Evolutionary conservation across 2,113 vertebrate genomes (phyloP), one percentile per base, ranked within the genome.

Genomic region (Erpornis zantholeuca): DNA sequence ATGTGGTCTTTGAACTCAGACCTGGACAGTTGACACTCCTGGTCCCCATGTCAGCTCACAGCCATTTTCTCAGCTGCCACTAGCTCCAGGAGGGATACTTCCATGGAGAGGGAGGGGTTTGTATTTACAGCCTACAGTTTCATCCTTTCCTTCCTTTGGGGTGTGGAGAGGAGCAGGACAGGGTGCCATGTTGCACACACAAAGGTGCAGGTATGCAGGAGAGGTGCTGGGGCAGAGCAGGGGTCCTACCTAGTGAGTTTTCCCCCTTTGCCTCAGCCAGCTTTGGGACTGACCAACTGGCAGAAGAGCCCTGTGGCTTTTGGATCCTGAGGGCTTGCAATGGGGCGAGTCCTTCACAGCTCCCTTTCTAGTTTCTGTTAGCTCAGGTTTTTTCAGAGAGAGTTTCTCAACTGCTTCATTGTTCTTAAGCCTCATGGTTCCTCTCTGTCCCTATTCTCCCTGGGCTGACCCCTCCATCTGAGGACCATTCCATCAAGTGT

Each of bases 1-100:
- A 31, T 71, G 52, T 3, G 22, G 91, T 96, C 83, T 90, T 90
- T 90, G 56, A 95, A 95, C 69, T 82, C 21, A 85, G 89, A 83
- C 71, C 91, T 91, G 60, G 82, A 75, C 33, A 63, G 42, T 2
- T 79, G 86, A n/a, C 44, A 88, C 28, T 45, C 52, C 42, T 60
- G 24, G 7, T 86, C 52, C 70, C 50, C 4, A 5, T 35, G 36
- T 77, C 60, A 61, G 78, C 61, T 95, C 53, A 42, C 66, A 81
- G 53, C 38, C 65, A 10, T 80, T 59, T 94, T 82, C 57, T 84
- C 44, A 56, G 65, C 71, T 56, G 38, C 72, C 76, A 29, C 42
- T 77, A 72, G 29, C 76, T 72, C 76, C 52, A 44, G 54, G n/a
- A 94, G 63, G 49, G 49, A 70, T 29, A 31, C 21, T 83, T 70